phyloP scores from a whole-genome alignment of 2,797 vertebrate genomes.

The Harpagifer antarcticus region DNA sequence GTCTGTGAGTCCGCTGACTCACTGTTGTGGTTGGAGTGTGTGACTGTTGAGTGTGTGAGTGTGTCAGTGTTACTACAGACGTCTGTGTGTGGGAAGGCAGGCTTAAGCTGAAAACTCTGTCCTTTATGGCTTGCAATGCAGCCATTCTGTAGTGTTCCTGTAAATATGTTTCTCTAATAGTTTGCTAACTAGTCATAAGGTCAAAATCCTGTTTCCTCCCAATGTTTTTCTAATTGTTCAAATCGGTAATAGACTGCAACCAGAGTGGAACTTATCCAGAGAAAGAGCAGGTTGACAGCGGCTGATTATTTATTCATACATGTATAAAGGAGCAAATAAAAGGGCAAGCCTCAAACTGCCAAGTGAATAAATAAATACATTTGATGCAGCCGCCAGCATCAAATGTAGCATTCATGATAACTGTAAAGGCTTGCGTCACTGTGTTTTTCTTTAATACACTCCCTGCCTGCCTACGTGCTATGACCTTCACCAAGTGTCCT shows the following conservation, averaged over 20 bases:
- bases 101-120: slow-evolving; percentile 40
- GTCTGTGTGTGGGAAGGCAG: slow-evolving; percentile 27
- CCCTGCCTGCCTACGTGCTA: slow-evolving; percentile 41
- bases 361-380: slow-evolving; percentile 34
- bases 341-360: slow-evolving; percentile 3
- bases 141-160: slow-evolving; percentile 4
- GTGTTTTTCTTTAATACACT: slow-evolving; percentile 29
- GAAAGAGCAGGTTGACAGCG: slow-evolving; percentile 24
- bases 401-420: slow-evolving; percentile 21
- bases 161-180: background rate
- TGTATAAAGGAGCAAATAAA: slow-evolving; percentile 30
- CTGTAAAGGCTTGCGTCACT: slow-evolving; percentile 32
- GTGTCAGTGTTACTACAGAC: slow-evolving; percentile 65
- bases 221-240: background rate
- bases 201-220: slow-evolving; percentile 12
- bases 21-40: slow-evolving; percentile 69
- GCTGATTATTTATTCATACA: slow-evolving; percentile 29
- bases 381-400: slow-evolving; percentile 16
- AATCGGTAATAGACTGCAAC: slow-evolving; percentile 16
- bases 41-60: slow-evolving; percentile 52
- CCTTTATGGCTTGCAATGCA: background rate
- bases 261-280: slow-evolving; percentile 23
- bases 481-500: slow-evolving; percentile 75
- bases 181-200: slow-evolving; percentile 10
- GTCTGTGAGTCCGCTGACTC: slow-evolving; percentile 72